These are phyloP conservation scores for Drosophila trapezifrons DNA, from an alignment of 1,140 invertebrate genomes.

Conservation along the genomic window DNA sequence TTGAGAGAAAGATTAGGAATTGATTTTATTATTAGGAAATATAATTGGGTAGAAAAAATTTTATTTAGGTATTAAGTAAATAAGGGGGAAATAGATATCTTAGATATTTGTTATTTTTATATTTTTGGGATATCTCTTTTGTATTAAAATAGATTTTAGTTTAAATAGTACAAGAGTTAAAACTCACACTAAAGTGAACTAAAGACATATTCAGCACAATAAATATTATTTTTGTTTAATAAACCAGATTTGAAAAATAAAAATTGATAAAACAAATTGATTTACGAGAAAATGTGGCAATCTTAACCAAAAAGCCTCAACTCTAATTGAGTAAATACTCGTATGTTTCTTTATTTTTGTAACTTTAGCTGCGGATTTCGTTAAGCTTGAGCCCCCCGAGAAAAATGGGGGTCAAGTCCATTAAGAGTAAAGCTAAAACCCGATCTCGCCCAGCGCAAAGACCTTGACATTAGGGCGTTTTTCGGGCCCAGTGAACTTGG, in stretches of 20 bases:
- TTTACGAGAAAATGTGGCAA: constrained; percentile 10
- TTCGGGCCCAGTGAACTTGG: constrained; percentile 30
- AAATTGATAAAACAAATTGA: neutral
- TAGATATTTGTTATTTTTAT: too few species aligned
- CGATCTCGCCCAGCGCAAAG: constrained; percentile 27
- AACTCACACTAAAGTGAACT: too few species aligned
- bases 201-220: too few species aligned
- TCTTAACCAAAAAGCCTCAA: constrained; percentile 6
- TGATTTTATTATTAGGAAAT: neutral
- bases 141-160: too few species aligned
- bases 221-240: neutral
- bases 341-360: constrained; percentile 8
- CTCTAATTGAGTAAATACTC: constrained; percentile 29
- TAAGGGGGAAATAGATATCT: too few species aligned
- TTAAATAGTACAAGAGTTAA: too few species aligned
- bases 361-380: constrained; percentile 36
- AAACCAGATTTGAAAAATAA: neutral
- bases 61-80: too few species aligned
- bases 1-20: constrained; percentile 9
- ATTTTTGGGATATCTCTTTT: too few species aligned
- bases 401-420: constrained; percentile 62
- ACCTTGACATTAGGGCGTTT: constrained; percentile 70
- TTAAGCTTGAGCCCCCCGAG: constrained; percentile 18
- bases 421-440: constrained; percentile 36
- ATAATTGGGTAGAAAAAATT: too few species aligned